These are phyloP conservation scores for Temnothorax longispinosus DNA, from an alignment of 1,140 invertebrate species.

Conservation along the genomic window DNA sequence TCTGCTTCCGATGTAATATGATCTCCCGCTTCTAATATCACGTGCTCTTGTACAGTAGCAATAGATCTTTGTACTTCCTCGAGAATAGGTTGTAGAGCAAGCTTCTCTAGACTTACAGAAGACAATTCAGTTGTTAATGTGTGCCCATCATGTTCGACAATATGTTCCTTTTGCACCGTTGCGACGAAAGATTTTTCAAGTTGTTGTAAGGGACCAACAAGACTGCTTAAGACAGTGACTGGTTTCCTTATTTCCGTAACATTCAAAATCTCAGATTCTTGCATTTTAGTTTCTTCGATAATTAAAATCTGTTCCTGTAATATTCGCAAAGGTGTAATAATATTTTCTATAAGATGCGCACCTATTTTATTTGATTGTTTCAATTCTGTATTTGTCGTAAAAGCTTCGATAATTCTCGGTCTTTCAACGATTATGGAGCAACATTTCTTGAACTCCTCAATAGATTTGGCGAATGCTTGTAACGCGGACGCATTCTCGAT, in stretches of 20 bases:
- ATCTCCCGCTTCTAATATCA: conserved; percentile 62
- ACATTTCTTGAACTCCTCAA: conserved; percentile 63
- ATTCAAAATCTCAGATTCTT: conserved; percentile 59
- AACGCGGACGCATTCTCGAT: conserved; percentile 61
- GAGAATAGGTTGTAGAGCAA: conserved; percentile 52
- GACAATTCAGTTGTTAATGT: background rate
- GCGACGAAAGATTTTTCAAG: conserved; percentile 64
- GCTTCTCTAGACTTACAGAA: conserved; percentile 30
- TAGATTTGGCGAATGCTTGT: conserved; percentile 57
- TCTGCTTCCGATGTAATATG: conserved; percentile 63
- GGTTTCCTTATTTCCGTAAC: conserved; percentile 41
- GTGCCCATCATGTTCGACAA: conserved; percentile 17
- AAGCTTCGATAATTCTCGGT: conserved; percentile 52
- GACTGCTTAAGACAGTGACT: conserved; percentile 22
- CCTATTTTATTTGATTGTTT: conserved; percentile 18
- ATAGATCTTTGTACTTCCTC: conserved; percentile 72
- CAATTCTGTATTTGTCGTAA: background rate
- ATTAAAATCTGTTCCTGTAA: conserved; percentile 62
- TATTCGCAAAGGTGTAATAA: conserved; percentile 42
- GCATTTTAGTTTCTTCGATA: conserved; percentile 63
- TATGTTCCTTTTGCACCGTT: conserved; percentile 57
- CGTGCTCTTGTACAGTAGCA: conserved; percentile 75
- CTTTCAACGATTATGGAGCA: conserved; percentile 15
- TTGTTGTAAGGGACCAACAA: conserved; percentile 59
- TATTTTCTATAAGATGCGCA: conserved; percentile 44